Conservation (phyloP, 2,888 invertebrate genomes). For the Smittia aterrima region DNA sequence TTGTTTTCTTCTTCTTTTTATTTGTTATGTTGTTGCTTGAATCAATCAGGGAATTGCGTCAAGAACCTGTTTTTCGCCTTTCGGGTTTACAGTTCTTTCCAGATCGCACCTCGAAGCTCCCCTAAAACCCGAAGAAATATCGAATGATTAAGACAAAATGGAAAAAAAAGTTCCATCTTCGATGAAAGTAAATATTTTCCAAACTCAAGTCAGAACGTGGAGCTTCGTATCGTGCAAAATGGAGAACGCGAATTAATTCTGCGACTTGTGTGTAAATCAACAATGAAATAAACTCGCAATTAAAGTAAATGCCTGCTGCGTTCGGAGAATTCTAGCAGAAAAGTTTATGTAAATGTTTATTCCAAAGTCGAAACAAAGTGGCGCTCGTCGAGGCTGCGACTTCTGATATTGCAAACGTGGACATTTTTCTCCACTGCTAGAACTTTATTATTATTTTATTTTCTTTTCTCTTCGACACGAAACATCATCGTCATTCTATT, state of each 20-base stretch:
- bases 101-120: not conserved
- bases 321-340: no score
- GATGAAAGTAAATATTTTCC: no score
- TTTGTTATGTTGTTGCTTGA: not conserved
- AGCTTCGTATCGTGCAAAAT: not conserved
- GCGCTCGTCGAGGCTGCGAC: not conserved
- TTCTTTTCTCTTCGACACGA: slow-evolving; percentile 1
- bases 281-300: no score
- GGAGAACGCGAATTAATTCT: not conserved
- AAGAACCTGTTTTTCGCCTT: slow-evolving; percentile 6
- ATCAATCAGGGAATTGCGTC: not conserved
- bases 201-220: no score
- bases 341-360: no score
- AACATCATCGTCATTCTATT: slow-evolving; percentile 23
- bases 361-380: not conserved
- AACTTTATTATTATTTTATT: slow-evolving; percentile 35
- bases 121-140: no score
- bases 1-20: not conserved
- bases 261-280: no score
- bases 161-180: no score
- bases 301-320: no score
- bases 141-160: no score
- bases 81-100: slow-evolving; percentile 18
- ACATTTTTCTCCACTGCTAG: slow-evolving; percentile 32
- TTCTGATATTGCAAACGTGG: slow-evolving; percentile 38